Conservation (phyloP, 2,888 invertebrate species). For the Drosophila putrida region DNA sequence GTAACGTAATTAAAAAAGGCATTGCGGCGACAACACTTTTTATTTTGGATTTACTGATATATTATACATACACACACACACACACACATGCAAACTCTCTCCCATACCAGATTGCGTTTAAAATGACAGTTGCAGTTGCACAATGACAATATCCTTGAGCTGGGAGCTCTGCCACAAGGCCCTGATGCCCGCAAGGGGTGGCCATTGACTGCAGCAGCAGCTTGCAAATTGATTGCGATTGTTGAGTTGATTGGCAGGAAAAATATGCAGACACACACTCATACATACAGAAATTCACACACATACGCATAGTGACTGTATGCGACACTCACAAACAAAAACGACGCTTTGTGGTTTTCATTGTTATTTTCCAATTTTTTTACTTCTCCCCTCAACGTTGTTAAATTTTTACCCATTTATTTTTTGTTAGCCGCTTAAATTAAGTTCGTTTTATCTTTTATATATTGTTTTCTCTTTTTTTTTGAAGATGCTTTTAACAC, state of each 20-base stretch:
- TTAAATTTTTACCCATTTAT: slow-evolving; percentile 38
- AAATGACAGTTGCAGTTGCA: slow-evolving; percentile 69
- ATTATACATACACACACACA: slow-evolving; percentile 26
- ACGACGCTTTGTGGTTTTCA: slow-evolving; percentile 71
- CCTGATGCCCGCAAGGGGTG: slow-evolving; percentile 14
- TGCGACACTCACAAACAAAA: slow-evolving; percentile 69
- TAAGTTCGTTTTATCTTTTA: slow-evolving; percentile 54
- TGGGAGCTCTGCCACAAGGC: slow-evolving; percentile 31
- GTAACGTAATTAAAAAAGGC: slow-evolving; percentile 80
- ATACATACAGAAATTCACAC: slow-evolving; percentile 5
- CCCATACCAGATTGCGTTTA: slow-evolving; percentile 46
- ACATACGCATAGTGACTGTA: slow-evolving; percentile 45
- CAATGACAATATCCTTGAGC: slow-evolving; percentile 60
- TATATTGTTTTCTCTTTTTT: slow-evolving; percentile 14
- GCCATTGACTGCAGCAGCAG: slow-evolving; percentile 51
- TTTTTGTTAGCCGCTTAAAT: slow-evolving; percentile 52
- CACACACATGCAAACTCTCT: slow-evolving; percentile 11
- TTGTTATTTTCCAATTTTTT: slow-evolving; percentile 51
- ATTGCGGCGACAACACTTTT: slow-evolving; percentile 63
- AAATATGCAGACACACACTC: slow-evolving; percentile 53
- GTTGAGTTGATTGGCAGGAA: slow-evolving; percentile 82
- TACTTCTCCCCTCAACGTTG: neutral
- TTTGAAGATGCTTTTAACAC: slow-evolving; percentile 26
- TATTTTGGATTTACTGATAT: slow-evolving; percentile 61
- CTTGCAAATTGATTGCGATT: slow-evolving; percentile 81